Percentiles rank a stretch among this genome's conserved stretches.
Conservation (phyloP, 1,140 invertebrate species). For the Apolygus lucorum region DNA sequence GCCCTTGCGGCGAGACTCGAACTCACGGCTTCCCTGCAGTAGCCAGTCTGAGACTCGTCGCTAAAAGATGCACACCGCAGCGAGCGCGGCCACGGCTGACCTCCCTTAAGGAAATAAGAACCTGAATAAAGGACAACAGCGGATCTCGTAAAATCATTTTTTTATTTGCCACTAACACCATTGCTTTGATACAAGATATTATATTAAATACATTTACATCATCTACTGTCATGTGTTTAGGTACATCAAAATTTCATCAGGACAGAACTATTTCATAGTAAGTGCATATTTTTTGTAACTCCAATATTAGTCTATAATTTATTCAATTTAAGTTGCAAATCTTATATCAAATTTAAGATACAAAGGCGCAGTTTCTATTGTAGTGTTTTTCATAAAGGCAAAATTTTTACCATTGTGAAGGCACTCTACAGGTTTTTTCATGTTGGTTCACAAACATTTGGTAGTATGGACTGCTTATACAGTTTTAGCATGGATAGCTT, state of each 20-base stretch:
- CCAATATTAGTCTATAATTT: not conserved
- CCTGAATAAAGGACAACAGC: no score
- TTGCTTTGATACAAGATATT: conserved; percentile 7
- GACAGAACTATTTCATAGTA: conserved; percentile 3
- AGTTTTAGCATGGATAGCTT: not conserved
- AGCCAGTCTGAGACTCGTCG: no score
- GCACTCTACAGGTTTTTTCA: not conserved
- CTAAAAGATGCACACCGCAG: no score
- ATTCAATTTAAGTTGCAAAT: not conserved
- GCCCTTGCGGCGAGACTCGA: no score
- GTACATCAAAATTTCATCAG: conserved; percentile 2
- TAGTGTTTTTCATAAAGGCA: not conserved
- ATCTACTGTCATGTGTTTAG: not conserved
- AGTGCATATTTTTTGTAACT: not conserved
- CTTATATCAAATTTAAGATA: not conserved
- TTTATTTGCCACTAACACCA: conserved; percentile 7
- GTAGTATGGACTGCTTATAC: not conserved
- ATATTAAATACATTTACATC: not conserved
- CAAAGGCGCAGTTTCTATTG: not conserved
- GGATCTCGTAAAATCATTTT: no score
- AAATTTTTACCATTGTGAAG: not conserved
- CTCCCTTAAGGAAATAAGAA: no score
- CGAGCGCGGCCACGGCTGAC: no score
- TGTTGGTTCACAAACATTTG: not conserved
- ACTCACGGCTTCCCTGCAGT: no score